Conservation (phyloP, 2,113 vertebrate species). For the Aviceda subcristata region DNA sequence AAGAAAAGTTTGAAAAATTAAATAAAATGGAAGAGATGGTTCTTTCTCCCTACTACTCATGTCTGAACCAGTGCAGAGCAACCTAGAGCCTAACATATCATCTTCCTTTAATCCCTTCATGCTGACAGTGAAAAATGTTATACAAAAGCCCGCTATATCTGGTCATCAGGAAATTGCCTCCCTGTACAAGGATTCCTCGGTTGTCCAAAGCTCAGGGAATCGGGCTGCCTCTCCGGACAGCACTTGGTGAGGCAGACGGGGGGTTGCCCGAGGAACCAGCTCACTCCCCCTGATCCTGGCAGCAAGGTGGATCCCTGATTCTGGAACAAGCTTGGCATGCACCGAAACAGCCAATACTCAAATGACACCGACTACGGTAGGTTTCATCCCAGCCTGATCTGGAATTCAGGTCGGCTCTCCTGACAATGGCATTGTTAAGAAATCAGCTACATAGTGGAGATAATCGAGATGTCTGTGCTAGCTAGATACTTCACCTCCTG, state of each 20-base stretch:
- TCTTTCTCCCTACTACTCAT: not conserved
- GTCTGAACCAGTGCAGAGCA: not conserved
- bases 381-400: not conserved
- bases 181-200: not conserved
- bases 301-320: accelerated
- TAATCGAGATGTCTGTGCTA: conserved; percentile 32
- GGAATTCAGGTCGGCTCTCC: not conserved
- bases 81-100: not conserved
- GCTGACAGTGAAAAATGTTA: not conserved
- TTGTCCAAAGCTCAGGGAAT: not conserved
- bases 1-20: not conserved
- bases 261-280: not conserved
- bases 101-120: not conserved
- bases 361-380: accelerated
- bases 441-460: not conserved
- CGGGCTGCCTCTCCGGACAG: not conserved
- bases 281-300: not conserved
- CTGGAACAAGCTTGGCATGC: not conserved
- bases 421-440: not conserved
- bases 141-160: not conserved
- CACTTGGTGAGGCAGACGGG: accelerated
- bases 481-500: not conserved
- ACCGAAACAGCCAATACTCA: not conserved
- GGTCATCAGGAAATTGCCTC: not conserved
- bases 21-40: not conserved